Percentiles rank a stretch among this genome's conserved stretches.
phyloP scores from a whole-genome alignment of 2,113 vertebrate genomes.

The Martes martes region DNA sequence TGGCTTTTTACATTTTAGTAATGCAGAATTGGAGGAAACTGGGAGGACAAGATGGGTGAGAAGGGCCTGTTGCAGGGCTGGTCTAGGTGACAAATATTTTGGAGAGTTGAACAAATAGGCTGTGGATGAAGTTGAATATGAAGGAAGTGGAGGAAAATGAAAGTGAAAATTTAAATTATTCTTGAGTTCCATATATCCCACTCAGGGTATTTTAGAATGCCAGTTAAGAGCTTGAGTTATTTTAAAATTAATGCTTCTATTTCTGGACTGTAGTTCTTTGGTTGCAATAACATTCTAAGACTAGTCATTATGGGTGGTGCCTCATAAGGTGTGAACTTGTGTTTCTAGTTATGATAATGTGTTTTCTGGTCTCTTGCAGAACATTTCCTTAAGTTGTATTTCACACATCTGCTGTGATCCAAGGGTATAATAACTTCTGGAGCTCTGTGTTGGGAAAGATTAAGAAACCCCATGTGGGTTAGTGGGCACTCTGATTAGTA shows the following conservation, averaged over 20 bases:
- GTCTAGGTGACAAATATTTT: conserved; percentile 7
- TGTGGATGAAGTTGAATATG: not conserved
- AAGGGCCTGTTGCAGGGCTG: not conserved
- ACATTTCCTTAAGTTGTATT: not conserved
- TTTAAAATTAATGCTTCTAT: not conserved
- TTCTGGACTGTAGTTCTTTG: not conserved
- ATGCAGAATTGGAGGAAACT: not conserved
- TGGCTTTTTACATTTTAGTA: not conserved
- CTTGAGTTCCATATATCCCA: not conserved
- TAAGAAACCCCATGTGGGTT: not conserved
- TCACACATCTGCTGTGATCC: not conserved
- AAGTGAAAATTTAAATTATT: not conserved
- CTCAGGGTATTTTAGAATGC: not conserved
- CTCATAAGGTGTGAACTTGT: not conserved
- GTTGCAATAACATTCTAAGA: not conserved
- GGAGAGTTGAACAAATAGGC: not conserved
- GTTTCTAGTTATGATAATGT: not conserved
- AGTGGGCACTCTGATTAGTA: not conserved
- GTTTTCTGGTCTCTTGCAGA: not conserved
- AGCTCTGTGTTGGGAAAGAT: not conserved
- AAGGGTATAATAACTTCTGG: not conserved
- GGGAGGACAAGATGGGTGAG: not conserved
- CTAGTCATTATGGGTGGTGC: not conserved
- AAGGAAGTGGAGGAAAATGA: not conserved
- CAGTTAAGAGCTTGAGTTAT: not conserved